Evolutionary conservation across 2,797 vertebrate species (phyloP).

Genomic region (Ptychadena robeensis): DNA sequence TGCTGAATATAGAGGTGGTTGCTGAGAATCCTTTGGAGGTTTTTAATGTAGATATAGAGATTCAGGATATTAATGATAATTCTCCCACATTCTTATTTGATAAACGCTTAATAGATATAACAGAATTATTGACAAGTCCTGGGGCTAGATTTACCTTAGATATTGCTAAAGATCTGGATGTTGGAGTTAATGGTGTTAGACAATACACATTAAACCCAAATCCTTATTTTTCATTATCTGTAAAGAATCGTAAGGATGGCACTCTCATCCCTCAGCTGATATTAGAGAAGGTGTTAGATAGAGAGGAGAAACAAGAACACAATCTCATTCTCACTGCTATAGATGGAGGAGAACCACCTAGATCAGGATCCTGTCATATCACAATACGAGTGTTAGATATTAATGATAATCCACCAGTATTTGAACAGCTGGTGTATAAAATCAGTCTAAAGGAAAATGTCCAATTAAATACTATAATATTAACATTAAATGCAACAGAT

Average conservation of each 20-base stretch:
- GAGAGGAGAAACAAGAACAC: slow-evolving; percentile 85
- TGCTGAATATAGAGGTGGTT: slow-evolving; percentile 77
- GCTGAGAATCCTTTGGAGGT: slow-evolving; percentile 78
- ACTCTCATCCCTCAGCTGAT: slow-evolving; percentile 91
- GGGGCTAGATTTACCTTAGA: slow-evolving; percentile 69
- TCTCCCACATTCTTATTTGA: slow-evolving; percentile 86
- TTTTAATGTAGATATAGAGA: slow-evolving; percentile 78
- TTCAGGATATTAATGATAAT: slow-evolving; percentile 85
- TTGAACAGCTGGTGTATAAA: slow-evolving; percentile 75
- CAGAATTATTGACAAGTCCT: slow-evolving; percentile 61
- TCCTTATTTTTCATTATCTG: slow-evolving; percentile 85
- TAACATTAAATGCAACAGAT: slow-evolving; percentile 71
- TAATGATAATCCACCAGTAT: slow-evolving; percentile 91
- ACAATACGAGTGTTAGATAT: slow-evolving; percentile 87
- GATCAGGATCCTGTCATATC: slow-evolving; percentile 85
- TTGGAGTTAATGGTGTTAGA: slow-evolving; percentile 81
- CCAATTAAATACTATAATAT: slow-evolving; percentile 69
- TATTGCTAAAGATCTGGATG: slow-evolving; percentile 71
- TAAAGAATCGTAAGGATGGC: slow-evolving; percentile 88
- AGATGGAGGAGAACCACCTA: slow-evolving; percentile 88
- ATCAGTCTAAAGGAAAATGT: slow-evolving; percentile 65
- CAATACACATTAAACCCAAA: slow-evolving; percentile 78
- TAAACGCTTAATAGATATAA: slow-evolving; percentile 83
- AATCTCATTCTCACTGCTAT: slow-evolving; percentile 87
- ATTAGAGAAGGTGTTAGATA: slow-evolving; percentile 86